Conservation (phyloP, 37 sponge, comb jelly and placozoan species). For the Eunapius fragilis region DNA sequence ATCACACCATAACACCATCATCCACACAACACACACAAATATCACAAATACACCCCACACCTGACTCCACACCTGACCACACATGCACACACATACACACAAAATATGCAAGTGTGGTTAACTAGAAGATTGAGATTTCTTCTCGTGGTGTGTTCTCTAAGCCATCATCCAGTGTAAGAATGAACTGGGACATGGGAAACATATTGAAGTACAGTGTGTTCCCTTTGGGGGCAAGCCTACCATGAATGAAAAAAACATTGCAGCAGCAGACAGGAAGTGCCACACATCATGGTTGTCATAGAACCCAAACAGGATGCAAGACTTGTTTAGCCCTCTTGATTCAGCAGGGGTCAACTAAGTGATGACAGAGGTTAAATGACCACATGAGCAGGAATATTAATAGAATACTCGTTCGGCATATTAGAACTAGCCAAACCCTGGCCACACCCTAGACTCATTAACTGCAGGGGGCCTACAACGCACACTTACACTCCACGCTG, state of each 20-base stretch:
- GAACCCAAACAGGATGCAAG: conserved; percentile 78
- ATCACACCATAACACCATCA: too few relatives aligned
- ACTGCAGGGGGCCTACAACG: neutral
- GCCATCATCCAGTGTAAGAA: conserved; percentile 80
- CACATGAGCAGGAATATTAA: too few relatives aligned
- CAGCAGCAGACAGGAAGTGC: conserved; percentile 95
- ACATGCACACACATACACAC: neutral
- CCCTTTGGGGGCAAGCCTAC: too few relatives aligned
- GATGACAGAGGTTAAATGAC: neutral
- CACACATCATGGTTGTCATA: conserved; percentile 97
- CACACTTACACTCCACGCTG: conserved; percentile 70
- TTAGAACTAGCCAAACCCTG: too few relatives aligned
- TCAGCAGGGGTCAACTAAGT: conserved; percentile 67
- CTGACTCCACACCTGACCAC: neutral
- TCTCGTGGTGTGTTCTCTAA: conserved; percentile 18
- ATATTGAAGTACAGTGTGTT: neutral
- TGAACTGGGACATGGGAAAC: conserved; percentile 20
- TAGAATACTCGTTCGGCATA: too few relatives aligned
- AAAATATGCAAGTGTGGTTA: neutral
- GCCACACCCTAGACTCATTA: too few relatives aligned
- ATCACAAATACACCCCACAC: neutral
- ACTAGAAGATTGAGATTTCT: conserved; percentile 56
- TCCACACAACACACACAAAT: too few relatives aligned
- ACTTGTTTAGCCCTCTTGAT: conserved; percentile 68
- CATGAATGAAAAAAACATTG: conserved; percentile 94